These are phyloP conservation scores for Ophion ventricosus DNA, from an alignment of 2,888 invertebrate species.

Conservation along the genomic window DNA sequence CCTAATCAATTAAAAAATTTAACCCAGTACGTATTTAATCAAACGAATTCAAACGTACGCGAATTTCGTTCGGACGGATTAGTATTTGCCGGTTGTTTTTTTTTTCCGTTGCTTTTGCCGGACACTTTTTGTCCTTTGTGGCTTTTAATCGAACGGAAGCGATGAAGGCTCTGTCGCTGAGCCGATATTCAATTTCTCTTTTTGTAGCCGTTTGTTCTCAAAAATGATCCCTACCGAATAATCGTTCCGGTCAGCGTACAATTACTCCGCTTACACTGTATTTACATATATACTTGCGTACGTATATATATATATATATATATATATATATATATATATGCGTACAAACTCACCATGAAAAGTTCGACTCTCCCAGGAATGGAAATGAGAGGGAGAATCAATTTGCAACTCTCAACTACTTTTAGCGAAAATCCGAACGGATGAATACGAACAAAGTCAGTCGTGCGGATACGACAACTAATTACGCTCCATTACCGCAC, in stretches of 20 bases:
- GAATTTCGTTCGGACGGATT: neutral
- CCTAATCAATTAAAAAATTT: neutral
- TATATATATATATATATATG: neutral
- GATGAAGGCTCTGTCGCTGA: neutral
- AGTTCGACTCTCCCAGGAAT: constrained; percentile 28
- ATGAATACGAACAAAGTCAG: constrained; percentile 52
- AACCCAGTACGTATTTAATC: neutral
- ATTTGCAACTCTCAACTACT: constrained; percentile 55
- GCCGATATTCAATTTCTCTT: constrained; percentile 17
- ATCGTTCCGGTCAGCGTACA: neutral
- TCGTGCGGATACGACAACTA: constrained; percentile 55
- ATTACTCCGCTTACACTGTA: neutral
- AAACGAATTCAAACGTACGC: neutral
- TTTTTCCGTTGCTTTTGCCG: neutral
- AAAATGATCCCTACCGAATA: neutral
- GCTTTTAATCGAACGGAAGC: constrained; percentile 6
- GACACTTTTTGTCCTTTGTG: neutral
- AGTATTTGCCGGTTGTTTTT: neutral
- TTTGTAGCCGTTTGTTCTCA: neutral
- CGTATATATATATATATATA: neutral
- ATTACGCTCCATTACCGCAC: constrained; percentile 60
- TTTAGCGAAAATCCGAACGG: constrained; percentile 46
- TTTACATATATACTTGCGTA: constrained; percentile 2
- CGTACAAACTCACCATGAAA: constrained; percentile 13
- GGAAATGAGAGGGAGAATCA: constrained; percentile 32